phyloP scores from a whole-genome alignment of 2,113 vertebrate species.

The Natator depressus region DNA sequence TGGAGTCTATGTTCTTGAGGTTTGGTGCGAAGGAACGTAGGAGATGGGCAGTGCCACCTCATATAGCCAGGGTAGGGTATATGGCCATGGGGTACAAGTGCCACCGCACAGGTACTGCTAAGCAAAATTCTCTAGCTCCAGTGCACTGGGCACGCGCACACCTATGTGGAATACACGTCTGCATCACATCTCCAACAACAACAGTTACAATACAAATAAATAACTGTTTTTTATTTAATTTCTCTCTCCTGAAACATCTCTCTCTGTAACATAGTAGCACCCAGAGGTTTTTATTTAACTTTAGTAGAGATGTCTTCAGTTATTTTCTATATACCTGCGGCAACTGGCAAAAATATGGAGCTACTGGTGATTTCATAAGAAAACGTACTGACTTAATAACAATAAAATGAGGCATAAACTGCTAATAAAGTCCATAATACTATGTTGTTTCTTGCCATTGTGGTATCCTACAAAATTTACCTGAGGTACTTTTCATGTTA shows the following conservation, averaged over 20 bases:
- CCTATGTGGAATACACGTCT: neutral
- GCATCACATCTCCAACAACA: neutral
- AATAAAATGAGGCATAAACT: neutral
- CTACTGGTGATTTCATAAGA: neutral
- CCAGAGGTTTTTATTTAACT: neutral
- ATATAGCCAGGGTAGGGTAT: neutral
- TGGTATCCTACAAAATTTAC: neutral
- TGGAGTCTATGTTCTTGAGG: neutral
- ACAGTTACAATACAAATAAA: neutral
- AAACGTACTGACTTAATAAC: neutral
- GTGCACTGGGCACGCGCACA: neutral
- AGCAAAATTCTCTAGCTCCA: neutral
- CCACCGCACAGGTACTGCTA: neutral
- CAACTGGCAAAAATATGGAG: neutral
- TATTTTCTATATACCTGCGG: neutral
- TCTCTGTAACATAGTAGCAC: neutral
- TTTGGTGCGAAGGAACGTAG: neutral
- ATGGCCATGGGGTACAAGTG: neutral
- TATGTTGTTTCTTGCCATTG: neutral
- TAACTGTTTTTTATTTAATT: neutral
- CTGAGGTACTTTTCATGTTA: neutral
- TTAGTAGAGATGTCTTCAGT: neutral
- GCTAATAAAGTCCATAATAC: neutral
- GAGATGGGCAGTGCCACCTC: too few relatives aligned
- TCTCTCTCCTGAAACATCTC: conserved; percentile 34